phyloP scores from a whole-genome alignment of 2,888 invertebrate genomes.

The Anodontia alba region DNA sequence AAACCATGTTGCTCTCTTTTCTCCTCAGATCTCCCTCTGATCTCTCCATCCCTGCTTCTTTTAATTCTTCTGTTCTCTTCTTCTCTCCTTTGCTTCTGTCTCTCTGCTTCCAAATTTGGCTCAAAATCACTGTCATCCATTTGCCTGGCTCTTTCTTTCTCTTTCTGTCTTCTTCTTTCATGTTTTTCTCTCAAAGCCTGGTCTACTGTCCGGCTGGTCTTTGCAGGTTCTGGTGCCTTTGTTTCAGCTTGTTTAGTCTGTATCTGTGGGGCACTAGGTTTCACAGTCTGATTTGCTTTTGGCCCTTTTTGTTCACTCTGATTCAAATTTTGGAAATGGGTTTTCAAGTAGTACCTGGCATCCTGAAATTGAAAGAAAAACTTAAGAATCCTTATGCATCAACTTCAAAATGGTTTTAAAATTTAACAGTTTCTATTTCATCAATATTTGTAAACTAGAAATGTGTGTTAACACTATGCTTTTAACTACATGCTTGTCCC shows the following conservation, averaged over 20 bases:
- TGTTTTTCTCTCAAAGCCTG: background rate
- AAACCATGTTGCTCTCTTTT: background rate
- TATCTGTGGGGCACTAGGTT: background rate
- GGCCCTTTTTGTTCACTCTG: constrained; percentile 14
- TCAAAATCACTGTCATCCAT: constrained; percentile 3
- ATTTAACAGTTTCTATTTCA: too few relatives aligned
- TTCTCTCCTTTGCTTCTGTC: background rate
- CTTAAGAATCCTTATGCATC: too few relatives aligned
- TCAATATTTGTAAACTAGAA: too few relatives aligned
- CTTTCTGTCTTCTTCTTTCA: background rate
- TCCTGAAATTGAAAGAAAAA: constrained; percentile 37
- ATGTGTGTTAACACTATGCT: too few relatives aligned
- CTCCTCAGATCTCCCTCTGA: background rate
- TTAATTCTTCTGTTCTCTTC: background rate
- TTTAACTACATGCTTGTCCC: too few relatives aligned
- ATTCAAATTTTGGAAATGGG: constrained; percentile 44
- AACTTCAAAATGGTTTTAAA: too few relatives aligned
- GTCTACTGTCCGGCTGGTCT: background rate
- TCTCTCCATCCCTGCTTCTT: constrained; percentile 2
- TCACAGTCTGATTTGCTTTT: background rate
- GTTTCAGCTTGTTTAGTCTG: background rate
- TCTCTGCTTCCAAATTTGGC: background rate
- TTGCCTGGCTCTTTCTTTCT: background rate
- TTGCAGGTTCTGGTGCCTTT: background rate
- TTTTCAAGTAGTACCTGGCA: constrained; percentile 45